Base-by-base conservation (phyloP, 2,113 vertebrate genomes). In the Python bivittatus region DNA sequence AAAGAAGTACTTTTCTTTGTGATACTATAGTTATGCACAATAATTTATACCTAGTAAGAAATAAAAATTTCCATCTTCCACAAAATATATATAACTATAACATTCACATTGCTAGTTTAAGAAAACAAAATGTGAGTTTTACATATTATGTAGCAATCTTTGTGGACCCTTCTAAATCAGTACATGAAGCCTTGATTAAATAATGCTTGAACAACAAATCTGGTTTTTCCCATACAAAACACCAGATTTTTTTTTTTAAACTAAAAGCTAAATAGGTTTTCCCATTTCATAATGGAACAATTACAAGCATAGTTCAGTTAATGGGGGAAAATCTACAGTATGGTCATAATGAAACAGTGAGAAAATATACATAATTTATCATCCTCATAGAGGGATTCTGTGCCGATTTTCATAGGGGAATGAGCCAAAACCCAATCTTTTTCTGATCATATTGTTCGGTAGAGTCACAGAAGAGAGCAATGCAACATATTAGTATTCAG, bases 81-180 rank as follows among this genome's bases (percentile, higher is more conserved):
- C 97, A 98, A 98, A 98, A 98, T 96, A 98, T 97, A 98, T 98
- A 98, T 98, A 97, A 98, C 97, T 96, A 97, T 97, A 96, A 98
- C 97, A 98, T 98, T 98, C 98, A 98, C 98, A 98, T 97, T 97
- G 97, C 97, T 97, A 96, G 96, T 96, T 93, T 97, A 96, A 97
- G 96, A 97, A 97, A 97, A 97, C 97, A 96, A 97, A 97, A 97
- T 96, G 95, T 96, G 96, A 97, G 96, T 97, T 96, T 94, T 95
- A 95, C 94, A 95, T 93, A 95, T 92, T 94, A 96, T 7, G 96
- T 95, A 94, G 95, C 92, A 93, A 95, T 94, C 94, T 94, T 96
- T 91, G 94, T 95, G 97, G 96, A 96, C 96, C 97, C 96, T 96
- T 95, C 91, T 95, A 52, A 94, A 91, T 95, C 94, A 95, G 93